A percentile compares a stretch with the other conserved stretches of the same genome.
Conservation (phyloP, 2,113 vertebrate genomes). For the Cyanocitta stelleri region DNA sequence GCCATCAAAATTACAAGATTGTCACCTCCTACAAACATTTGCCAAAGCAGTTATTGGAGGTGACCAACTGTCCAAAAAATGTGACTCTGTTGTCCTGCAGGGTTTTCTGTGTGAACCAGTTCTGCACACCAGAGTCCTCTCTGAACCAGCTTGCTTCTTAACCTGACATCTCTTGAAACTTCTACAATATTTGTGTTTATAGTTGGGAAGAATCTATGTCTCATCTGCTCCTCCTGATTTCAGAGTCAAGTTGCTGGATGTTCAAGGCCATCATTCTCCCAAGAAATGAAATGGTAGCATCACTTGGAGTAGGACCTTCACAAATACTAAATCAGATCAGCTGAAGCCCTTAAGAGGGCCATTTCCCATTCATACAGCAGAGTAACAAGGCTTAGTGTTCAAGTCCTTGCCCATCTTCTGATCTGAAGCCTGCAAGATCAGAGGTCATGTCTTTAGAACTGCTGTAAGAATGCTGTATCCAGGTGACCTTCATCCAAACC, state of each 20-base stretch:
- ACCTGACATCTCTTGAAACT: not conserved
- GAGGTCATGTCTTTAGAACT: not conserved
- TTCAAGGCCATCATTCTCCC: not conserved
- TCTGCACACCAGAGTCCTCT: not conserved
- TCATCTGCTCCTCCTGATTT: not conserved
- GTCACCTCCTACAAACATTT: not conserved
- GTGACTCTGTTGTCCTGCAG: not conserved
- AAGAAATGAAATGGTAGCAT: not conserved
- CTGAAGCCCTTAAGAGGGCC: not conserved
- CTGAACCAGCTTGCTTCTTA: not conserved
- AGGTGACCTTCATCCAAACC: constrained; percentile 46
- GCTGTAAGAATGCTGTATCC: not conserved
- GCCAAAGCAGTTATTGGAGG: not conserved
- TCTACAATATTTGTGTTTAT: not conserved
- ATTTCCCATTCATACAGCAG: not conserved
- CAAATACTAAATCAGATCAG: not conserved
- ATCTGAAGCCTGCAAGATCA: not conserved
- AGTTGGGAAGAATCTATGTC: not conserved
- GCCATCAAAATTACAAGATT: not conserved
- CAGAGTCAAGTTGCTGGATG: not conserved
- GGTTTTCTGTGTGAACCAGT: not conserved
- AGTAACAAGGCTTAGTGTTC: not conserved
- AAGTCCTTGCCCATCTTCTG: not conserved
- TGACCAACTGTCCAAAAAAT: not conserved
- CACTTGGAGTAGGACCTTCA: not conserved